A percentile compares a stretch with the other conserved stretches of the same genome.
Conservation (phyloP, 2,797 vertebrate species). For the Apogon talboti region DNA sequence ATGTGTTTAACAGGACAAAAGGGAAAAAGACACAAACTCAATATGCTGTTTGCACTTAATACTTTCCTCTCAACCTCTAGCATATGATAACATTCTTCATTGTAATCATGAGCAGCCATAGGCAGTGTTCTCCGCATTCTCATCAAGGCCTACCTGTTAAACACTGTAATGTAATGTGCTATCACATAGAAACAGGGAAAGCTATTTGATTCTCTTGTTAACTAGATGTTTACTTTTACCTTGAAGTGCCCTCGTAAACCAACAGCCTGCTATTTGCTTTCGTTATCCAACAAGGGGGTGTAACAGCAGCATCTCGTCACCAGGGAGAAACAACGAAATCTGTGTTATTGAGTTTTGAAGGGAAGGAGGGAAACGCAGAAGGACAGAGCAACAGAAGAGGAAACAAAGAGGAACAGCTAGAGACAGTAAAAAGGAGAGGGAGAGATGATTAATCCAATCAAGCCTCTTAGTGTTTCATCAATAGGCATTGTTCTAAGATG, state of each 20-base stretch:
- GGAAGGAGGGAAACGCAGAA: slow-evolving; percentile 46
- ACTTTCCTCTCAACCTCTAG: slow-evolving; percentile 29
- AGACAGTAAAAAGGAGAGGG: slow-evolving; percentile 41
- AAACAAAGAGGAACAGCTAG: slow-evolving; percentile 53
- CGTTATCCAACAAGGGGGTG: slow-evolving; percentile 53
- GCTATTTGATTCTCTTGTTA: slow-evolving; percentile 55
- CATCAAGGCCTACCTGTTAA: slow-evolving; percentile 37
- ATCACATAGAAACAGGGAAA: slow-evolving; percentile 35
- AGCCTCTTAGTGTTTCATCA: slow-evolving; percentile 82
- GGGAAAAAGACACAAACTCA: slow-evolving; percentile 24
- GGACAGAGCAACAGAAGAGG: slow-evolving; percentile 46
- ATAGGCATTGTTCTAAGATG: slow-evolving; percentile 85
- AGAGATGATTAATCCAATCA: slow-evolving; percentile 84
- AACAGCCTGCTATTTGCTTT: slow-evolving; percentile 62
- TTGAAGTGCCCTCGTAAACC: slow-evolving; percentile 61
- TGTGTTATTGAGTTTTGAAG: slow-evolving; percentile 50
- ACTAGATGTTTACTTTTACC: slow-evolving; percentile 67
- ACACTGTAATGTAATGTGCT: slow-evolving; percentile 27
- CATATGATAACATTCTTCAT: slow-evolving; percentile 21
- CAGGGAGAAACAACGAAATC: slow-evolving; percentile 47
- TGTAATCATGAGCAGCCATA: slow-evolving; percentile 38
- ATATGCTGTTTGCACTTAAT: slow-evolving; percentile 9
- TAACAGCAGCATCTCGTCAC: slow-evolving; percentile 38
- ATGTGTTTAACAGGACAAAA: slow-evolving; percentile 37
- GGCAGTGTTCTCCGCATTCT: slow-evolving; percentile 24